Conservation (phyloP, 2,113 vertebrate genomes). For the Eira barbara region DNA sequence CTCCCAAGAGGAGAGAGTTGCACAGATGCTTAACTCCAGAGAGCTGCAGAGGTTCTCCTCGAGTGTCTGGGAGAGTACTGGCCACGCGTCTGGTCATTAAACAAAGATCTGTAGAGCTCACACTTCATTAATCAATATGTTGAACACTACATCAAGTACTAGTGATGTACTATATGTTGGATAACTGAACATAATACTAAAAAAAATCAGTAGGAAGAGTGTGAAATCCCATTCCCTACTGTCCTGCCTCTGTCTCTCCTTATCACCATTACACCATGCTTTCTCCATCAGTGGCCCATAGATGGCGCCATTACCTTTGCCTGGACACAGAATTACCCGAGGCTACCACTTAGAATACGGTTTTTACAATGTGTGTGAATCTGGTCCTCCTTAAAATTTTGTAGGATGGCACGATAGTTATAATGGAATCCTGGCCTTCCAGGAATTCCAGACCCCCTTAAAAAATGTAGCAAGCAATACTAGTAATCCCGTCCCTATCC, state of each 20-base stretch:
- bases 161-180: neutral
- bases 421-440: neutral
- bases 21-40: neutral
- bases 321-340: neutral
- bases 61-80: neutral
- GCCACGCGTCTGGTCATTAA: neutral
- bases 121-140: neutral
- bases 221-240: neutral
- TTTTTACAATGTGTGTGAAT: neutral
- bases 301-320: slow-evolving; percentile 26
- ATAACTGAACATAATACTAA: neutral
- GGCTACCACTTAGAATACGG: neutral
- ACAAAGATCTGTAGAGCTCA: neutral
- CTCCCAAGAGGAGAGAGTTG: neutral
- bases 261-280: neutral
- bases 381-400: neutral
- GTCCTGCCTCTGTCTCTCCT: neutral
- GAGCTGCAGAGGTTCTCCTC: fast-evolving
- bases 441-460: neutral
- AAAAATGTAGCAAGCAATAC: neutral
- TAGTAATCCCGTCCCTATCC: too few species aligned
- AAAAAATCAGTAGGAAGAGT: neutral
- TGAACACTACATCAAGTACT: neutral
- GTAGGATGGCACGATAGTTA: neutral
- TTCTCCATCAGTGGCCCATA: neutral